A percentile compares a stretch with the other conserved stretches of the same genome.
phyloP scores from a whole-genome alignment of 2,797 vertebrate genomes.

The Mormyrus hasselquistii region DNA sequence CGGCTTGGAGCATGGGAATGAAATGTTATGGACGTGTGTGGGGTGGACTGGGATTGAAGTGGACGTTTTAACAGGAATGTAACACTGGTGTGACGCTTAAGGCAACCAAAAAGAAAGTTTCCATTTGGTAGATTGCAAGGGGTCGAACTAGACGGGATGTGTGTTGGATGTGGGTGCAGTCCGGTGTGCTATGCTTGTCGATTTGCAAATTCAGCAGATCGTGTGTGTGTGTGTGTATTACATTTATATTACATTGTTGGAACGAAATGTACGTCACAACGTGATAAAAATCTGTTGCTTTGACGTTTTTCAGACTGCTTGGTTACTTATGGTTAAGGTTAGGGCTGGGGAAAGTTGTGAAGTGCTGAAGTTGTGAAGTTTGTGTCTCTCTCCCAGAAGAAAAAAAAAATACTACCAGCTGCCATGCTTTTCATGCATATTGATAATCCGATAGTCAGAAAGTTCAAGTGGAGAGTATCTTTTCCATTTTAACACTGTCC shows the following conservation, averaged over 20 bases:
- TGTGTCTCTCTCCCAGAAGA: neutral
- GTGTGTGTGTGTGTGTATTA: neutral
- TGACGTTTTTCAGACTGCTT: neutral
- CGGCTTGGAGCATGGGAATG: neutral
- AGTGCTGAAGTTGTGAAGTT: too few species aligned
- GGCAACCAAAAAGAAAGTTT: neutral
- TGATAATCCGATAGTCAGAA: neutral
- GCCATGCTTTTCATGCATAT: neutral
- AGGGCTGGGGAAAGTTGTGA: neutral
- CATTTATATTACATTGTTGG: neutral
- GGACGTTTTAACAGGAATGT: neutral
- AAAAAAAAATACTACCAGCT: neutral
- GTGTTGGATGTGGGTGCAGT: neutral
- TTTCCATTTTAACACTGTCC: neutral
- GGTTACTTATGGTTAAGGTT: neutral
- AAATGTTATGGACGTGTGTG: neutral
- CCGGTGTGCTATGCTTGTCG: neutral
- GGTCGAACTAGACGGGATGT: neutral
- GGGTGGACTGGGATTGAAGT: neutral
- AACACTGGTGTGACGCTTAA: neutral
- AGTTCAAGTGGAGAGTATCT: neutral
- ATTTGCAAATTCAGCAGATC: neutral
- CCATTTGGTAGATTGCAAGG: neutral
- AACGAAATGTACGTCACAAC: neutral
- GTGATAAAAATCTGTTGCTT: neutral